These are phyloP conservation scores for Toxotes jaculatrix DNA, from an alignment of 2,113 vertebrate genomes.

Conservation along the genomic window DNA sequence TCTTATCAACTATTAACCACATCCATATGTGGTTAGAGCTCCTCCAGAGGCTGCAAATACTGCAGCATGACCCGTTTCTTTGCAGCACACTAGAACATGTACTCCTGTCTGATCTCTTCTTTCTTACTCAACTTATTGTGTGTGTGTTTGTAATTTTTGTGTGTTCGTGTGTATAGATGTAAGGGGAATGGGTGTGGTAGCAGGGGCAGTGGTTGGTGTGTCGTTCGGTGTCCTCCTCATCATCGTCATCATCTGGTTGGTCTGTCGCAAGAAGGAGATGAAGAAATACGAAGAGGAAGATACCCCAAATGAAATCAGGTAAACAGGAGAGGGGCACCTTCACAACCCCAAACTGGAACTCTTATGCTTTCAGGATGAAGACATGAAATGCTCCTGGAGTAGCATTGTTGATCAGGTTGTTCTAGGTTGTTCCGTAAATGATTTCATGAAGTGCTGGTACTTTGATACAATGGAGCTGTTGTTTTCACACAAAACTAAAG, in stretches of 20 bases:
- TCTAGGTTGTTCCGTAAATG: background rate
- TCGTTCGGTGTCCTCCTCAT: conserved; percentile 87
- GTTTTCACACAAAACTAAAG: no score
- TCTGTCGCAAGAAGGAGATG: conserved; percentile 90
- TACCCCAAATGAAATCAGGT: conserved; percentile 95
- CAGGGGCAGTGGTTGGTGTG: conserved; percentile 89
- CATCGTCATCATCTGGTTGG: conserved; percentile 88
- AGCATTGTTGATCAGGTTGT: no score
- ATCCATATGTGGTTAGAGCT: no score
- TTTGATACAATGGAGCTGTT: no score
- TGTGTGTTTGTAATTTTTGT: conserved; percentile 1
- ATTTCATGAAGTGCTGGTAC: background rate
- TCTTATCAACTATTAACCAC: no score
- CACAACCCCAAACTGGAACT: background rate
- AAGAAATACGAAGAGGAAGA: conserved; percentile 95
- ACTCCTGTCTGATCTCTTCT: background rate
- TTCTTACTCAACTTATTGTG: background rate
- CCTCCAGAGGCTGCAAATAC: no score
- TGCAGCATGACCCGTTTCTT: no score
- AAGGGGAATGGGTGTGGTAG: conserved; percentile 87
- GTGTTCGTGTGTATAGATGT: conserved; percentile 81
- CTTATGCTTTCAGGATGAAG: background rate
- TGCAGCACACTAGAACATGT: background rate
- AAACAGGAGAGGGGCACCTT: background rate
- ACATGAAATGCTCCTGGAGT: background rate